A percentile compares a stretch with the other conserved stretches of the same genome.
Evolutionary conservation across 1,140 invertebrate genomes (phyloP).

Genomic region (Cyrtorhinus lividipennis): DNA sequence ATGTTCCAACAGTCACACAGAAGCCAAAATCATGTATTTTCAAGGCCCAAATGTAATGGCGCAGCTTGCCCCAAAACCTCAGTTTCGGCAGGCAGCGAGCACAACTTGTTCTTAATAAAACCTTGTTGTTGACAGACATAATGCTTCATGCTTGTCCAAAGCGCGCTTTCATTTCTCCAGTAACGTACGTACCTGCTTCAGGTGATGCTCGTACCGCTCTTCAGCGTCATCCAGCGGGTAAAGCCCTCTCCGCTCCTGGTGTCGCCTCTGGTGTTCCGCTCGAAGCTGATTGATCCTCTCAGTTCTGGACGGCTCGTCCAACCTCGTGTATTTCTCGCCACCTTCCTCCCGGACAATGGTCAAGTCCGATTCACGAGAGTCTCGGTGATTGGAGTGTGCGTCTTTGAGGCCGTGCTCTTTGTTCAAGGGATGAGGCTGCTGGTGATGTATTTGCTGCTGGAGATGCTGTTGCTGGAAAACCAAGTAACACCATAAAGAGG

Average conservation of each 20-base stretch:
- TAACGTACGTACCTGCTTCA: conserved; percentile 30
- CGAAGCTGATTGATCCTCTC: conserved; percentile 38
- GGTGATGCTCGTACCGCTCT: conserved; percentile 34
- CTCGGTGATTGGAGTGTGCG: background rate
- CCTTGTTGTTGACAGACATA: too few species aligned
- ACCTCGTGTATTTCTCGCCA: conserved; percentile 1
- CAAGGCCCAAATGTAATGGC: too few species aligned
- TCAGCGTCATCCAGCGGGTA: conserved; percentile 35
- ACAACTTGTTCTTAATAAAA: too few species aligned
- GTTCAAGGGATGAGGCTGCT: conserved; percentile 14
- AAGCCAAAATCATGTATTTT: too few species aligned
- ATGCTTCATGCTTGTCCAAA: too few species aligned
- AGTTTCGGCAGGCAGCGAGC: too few species aligned
- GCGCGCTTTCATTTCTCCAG: too few species aligned
- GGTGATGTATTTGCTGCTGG: conserved; percentile 23
- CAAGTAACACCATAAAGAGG: background rate
- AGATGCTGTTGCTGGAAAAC: conserved; percentile 23
- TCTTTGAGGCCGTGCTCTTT: conserved; percentile 1
- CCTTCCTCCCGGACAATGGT: conserved; percentile 20
- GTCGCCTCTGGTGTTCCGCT: conserved; percentile 37
- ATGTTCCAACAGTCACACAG: too few species aligned
- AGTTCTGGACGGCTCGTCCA: conserved; percentile 27
- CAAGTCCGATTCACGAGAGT: conserved; percentile 24
- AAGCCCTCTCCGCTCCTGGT: conserved; percentile 36
- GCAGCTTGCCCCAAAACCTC: too few species aligned